Percentiles rank a stretch among this genome's conserved stretches.
Conservation (phyloP, 2,888 invertebrate genomes). For the Drosophila quinaria region DNA sequence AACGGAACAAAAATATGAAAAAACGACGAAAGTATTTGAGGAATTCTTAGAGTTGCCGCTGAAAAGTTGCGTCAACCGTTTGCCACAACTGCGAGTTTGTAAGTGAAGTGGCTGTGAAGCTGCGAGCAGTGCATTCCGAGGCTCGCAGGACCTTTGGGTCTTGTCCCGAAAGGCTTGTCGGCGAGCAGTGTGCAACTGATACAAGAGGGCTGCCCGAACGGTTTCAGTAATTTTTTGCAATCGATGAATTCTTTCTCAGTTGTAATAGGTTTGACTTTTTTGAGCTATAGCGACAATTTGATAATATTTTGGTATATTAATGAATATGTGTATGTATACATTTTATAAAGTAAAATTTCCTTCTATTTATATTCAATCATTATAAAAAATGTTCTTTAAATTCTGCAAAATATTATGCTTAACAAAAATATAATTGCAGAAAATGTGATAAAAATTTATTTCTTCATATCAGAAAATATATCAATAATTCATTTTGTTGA, state of each 20-base stretch:
- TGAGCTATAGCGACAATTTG: too few relatives aligned
- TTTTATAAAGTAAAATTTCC: too few relatives aligned
- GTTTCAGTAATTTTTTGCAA: background rate
- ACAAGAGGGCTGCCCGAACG: conserved; percentile 24
- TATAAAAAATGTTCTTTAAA: too few relatives aligned
- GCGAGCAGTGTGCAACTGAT: conserved; percentile 49
- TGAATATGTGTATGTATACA: background rate
- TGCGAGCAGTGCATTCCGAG: conserved; percentile 6
- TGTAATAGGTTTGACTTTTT: background rate
- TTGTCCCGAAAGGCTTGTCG: conserved; percentile 21
- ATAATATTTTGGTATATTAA: too few relatives aligned
- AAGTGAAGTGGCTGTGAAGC: conserved; percentile 42
- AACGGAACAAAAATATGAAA: background rate
- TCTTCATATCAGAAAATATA: too few relatives aligned
- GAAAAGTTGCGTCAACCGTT: conserved; percentile 33
- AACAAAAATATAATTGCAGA: too few relatives aligned
- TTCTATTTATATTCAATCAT: too few relatives aligned
- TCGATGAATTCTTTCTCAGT: background rate
- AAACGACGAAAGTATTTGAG: background rate
- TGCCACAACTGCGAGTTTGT: conserved; percentile 48
- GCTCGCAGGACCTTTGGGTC: background rate
- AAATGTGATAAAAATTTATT: too few relatives aligned
- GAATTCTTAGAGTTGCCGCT: conserved; percentile 1
- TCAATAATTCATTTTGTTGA: too few relatives aligned
- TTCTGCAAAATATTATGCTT: too few relatives aligned